Percentiles rank a stretch among this genome's conserved stretches.
phyloP scores from a whole-genome alignment of 1,140 invertebrate genomes.

The Heterodera schachtii region DNA sequence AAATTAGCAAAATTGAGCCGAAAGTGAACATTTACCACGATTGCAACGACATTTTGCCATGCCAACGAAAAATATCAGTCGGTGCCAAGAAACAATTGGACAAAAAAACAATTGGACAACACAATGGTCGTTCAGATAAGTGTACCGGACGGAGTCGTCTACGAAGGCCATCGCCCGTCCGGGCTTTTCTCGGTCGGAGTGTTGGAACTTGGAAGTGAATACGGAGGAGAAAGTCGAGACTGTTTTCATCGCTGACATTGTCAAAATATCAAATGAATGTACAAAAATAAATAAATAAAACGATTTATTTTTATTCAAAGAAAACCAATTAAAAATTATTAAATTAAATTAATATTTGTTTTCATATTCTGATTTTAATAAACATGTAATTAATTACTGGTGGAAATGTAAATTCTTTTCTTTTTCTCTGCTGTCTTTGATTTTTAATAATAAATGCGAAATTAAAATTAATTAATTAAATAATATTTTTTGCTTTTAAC shows the following conservation, averaged over 20 bases:
- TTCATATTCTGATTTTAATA: no score
- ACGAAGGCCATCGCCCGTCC: neutral
- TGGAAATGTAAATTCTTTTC: no score
- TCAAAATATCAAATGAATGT: neutral
- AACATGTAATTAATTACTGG: no score
- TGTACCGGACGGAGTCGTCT: neutral
- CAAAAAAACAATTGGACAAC: neutral
- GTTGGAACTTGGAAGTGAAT: neutral
- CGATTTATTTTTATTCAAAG: no score
- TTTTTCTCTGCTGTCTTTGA: no score
- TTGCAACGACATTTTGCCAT: conserved; percentile 45
- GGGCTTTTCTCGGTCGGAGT: neutral
- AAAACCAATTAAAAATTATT: no score
- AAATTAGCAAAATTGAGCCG: conserved; percentile 47
- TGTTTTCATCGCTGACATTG: neutral
- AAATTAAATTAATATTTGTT: no score
- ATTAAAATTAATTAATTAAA: no score
- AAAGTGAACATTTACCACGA: conserved; percentile 50
- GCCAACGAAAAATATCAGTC: conserved; percentile 49
- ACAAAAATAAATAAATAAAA: neutral
- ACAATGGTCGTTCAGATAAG: neutral
- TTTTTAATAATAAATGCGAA: no score
- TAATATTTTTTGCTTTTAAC: no score
- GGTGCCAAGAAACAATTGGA: neutral
- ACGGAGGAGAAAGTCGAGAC: neutral